These are phyloP conservation scores for Drosophila sulfurigaster DNA, from an alignment of 1,140 invertebrate genomes.

Conservation along the genomic window DNA sequence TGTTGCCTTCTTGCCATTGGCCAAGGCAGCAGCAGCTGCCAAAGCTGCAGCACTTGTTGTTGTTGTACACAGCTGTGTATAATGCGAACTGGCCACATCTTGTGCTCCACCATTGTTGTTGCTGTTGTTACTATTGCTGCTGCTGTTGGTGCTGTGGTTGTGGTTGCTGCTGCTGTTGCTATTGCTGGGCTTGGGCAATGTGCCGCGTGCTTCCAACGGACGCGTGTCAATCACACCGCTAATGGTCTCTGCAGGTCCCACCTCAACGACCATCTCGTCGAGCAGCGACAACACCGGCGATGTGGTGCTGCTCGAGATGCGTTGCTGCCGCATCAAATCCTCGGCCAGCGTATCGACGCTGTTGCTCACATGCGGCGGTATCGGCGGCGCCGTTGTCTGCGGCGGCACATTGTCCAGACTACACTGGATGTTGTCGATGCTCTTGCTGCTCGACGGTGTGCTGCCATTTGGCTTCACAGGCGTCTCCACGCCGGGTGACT, in stretches of 20 bases:
- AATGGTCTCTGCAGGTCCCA: constrained; percentile 89
- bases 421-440: constrained; percentile 75
- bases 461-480: constrained; percentile 59
- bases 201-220: constrained; percentile 80
- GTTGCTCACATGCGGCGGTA: constrained; percentile 75
- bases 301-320: constrained; percentile 62
- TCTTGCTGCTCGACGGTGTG: constrained; percentile 65
- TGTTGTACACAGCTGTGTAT: constrained; percentile 76
- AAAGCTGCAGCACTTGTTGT: constrained; percentile 58
- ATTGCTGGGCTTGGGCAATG: constrained; percentile 32
- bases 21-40: constrained; percentile 46
- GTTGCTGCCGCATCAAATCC: constrained; percentile 73
- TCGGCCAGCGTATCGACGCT: constrained; percentile 73
- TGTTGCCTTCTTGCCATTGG: constrained; percentile 64
- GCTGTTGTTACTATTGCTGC: constrained; percentile 2
- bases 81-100: constrained; percentile 68
- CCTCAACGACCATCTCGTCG: constrained; percentile 85
- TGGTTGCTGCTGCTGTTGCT: constrained; percentile 4
- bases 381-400: constrained; percentile 82
- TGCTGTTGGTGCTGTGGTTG: not conserved
- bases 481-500: constrained; percentile 86
- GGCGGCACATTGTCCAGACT: constrained; percentile 81
- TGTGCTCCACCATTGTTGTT: constrained; percentile 10
- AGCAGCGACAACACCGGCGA: constrained; percentile 72
- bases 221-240: constrained; percentile 88